Evolutionary conservation across 2,888 invertebrate genomes (phyloP), one percentile per base, ranked within the genome.

Genomic region (Laothoe populi): DNA sequence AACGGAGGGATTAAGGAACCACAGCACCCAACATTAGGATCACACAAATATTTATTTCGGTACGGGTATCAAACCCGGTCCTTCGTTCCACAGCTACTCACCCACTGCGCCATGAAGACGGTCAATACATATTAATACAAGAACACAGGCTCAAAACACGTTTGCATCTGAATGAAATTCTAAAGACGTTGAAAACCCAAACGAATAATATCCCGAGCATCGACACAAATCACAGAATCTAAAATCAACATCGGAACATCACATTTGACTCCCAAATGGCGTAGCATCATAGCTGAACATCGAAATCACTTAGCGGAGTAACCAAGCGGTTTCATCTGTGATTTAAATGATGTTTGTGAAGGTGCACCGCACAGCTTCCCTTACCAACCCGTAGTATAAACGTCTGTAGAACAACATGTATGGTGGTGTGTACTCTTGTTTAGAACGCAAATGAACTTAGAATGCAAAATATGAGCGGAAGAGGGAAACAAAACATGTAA

Each of bases 291-390:
- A 38, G 53, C 53, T 35, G 62, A 77, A 74, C 74, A 75, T 72
- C 69, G 66, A 69, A 80, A 77, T 75, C 72, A 72, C 74, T 76
- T 69, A 70, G 62, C 59, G 70, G 67, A 66, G 75, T 73, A 73
- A 74, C 75, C 72, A 67, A 76, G 74, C 73, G 66, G 63, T 67
- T 70, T 69, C 73, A 83, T 82, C 76, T 82, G 81, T 71, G 74
- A 81, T 82, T 81, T 81, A 80, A 82, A 82, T 79, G 64, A 73
- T 75, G 76, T 79, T 77, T 78, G 74, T 72, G 61, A 44, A 71
- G 70, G 73, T 77, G 73, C 75, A 77, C 73, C 68, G 71, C 69
- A 67, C 63, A 67, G 68, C 68, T 61, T 60, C 38, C 21, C 16
- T 49, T 49, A 13, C 24, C 10, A 23, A n/a, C 38, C 49, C 24